Conservation (phyloP, 2,797 vertebrate species). For the Cynodonichthys magdalenae region DNA sequence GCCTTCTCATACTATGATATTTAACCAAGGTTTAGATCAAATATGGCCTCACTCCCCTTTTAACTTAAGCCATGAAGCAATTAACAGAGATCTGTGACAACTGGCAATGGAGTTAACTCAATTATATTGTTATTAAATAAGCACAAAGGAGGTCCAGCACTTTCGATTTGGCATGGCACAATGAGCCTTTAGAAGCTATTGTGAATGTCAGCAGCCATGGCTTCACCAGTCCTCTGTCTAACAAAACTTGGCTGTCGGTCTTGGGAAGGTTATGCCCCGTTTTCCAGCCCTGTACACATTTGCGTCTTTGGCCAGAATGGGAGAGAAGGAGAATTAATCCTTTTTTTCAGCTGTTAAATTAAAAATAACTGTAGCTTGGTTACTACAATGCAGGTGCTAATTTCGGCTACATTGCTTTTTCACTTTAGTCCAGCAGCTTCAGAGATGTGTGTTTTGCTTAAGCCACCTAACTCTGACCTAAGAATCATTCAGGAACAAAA, state of each 20-base stretch:
- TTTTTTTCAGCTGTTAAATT: constrained; percentile 30
- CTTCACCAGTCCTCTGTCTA: constrained; percentile 52
- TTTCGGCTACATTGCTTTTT: too few relatives aligned
- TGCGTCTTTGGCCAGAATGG: constrained; percentile 38
- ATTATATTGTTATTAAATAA: constrained; percentile 79
- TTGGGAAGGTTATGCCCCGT: constrained; percentile 65
- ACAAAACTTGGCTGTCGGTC: constrained; percentile 58
- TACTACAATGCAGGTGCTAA: neutral
- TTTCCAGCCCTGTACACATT: constrained; percentile 42
- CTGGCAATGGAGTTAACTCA: constrained; percentile 71
- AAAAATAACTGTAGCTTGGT: neutral
- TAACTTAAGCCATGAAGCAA: constrained; percentile 60
- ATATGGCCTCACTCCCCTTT: constrained; percentile 48
- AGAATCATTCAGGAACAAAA: too few relatives aligned
- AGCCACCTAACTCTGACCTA: too few relatives aligned
- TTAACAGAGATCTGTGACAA: constrained; percentile 71
- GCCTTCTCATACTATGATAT: constrained; percentile 13
- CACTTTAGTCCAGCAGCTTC: too few relatives aligned
- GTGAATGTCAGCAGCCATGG: constrained; percentile 56
- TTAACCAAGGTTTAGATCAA: constrained; percentile 45
- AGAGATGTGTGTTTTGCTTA: too few relatives aligned
- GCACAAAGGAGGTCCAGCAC: constrained; percentile 64
- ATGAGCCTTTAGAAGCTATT: constrained; percentile 39
- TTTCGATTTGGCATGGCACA: constrained; percentile 63
- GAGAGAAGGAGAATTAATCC: constrained; percentile 6